Percentiles rank a stretch among this genome's conserved stretches.
Conservation (phyloP, 2,113 vertebrate genomes). For the pig (Sus scrofa) region DNA sequence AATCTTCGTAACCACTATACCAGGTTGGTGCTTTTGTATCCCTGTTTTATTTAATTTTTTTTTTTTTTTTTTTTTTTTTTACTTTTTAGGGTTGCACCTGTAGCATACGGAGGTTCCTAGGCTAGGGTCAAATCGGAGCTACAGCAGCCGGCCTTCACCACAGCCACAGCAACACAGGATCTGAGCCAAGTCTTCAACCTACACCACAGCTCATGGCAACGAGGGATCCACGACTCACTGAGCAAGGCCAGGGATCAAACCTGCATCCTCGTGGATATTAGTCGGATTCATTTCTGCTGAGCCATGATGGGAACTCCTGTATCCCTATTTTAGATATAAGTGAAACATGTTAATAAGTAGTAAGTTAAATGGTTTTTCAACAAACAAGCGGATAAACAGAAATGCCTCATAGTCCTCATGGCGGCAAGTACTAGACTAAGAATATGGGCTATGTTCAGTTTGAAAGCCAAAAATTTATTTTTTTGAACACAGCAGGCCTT, state of each 20-base stretch:
- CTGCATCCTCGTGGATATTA: too few species aligned
- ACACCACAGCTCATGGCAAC: too few species aligned
- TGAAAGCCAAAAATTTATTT: background rate
- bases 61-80: too few species aligned
- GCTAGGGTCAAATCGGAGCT: too few species aligned
- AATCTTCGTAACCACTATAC: background rate
- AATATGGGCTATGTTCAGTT: background rate
- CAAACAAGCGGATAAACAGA: background rate
- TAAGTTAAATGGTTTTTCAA: conserved; percentile 45
- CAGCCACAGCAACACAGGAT: too few species aligned
- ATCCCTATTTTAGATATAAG: background rate
- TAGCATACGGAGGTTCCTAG: too few species aligned
- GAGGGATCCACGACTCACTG: too few species aligned
- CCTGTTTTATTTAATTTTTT: background rate
- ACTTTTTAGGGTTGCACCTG: too few species aligned
- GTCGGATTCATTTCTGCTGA: too few species aligned
- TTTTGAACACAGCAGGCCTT: background rate
- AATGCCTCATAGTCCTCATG: background rate
- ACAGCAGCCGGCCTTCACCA: too few species aligned
- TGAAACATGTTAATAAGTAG: background rate
- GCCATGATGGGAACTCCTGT: background rate
- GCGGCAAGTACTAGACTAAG: background rate
- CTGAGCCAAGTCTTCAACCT: too few species aligned
- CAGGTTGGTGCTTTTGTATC: background rate
- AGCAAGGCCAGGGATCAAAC: too few species aligned